phyloP scores from a whole-genome alignment of 2,888 invertebrate genomes.

The Morpho achilles region DNA sequence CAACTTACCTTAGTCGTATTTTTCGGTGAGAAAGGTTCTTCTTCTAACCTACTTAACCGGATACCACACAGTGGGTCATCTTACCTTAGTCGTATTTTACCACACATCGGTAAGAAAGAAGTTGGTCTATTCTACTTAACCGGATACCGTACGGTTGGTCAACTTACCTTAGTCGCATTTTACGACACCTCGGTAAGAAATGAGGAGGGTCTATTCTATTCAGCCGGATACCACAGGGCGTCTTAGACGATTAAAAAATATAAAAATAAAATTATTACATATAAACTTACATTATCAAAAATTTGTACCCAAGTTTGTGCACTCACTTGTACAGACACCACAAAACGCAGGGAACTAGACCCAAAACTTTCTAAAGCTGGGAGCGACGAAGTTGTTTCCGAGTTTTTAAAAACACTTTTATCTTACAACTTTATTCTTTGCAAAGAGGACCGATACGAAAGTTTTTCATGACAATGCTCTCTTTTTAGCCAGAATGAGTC shows the following conservation, averaged over 20 bases:
- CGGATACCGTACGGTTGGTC: too few species aligned
- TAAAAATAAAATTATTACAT: neutral
- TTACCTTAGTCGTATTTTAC: too few species aligned
- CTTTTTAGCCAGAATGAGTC: conserved; percentile 10
- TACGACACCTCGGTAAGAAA: too few species aligned
- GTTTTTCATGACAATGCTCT: conserved; percentile 19
- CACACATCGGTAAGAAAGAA: too few species aligned
- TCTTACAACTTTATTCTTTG: conserved; percentile 34
- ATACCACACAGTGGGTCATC: too few species aligned
- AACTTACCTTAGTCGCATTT: too few species aligned
- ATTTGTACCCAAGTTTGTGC: conserved; percentile 7
- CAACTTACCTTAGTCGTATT: too few species aligned
- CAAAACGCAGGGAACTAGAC: conserved; percentile 24
- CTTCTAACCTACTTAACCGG: too few species aligned
- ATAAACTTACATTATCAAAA: neutral
- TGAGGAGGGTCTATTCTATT: too few species aligned
- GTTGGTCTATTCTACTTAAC: too few species aligned
- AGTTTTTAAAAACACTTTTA: conserved; percentile 32
- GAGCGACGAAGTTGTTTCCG: conserved; percentile 27
- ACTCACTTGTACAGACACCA: conserved; percentile 20
- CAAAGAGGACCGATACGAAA: conserved; percentile 27
- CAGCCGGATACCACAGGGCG: too few species aligned
- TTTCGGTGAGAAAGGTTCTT: too few species aligned
- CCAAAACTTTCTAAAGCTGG: conserved; percentile 21
- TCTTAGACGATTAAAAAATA: neutral